Base-by-base conservation (phyloP, 1,140 invertebrate genomes). In the Spodoptera litura region DNA sequence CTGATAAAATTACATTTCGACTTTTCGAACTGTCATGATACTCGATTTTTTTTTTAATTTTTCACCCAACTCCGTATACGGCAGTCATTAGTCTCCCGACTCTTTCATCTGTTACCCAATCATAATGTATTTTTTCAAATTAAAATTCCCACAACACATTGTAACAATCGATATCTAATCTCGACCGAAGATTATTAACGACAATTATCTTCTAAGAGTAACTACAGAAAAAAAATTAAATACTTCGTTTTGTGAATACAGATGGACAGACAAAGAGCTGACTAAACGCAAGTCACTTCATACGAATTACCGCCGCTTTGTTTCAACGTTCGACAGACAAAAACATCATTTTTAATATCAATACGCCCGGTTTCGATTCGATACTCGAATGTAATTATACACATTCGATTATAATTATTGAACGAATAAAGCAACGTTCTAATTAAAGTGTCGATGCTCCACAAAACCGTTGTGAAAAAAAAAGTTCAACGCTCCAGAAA, bases 251-350 rank as follows among this genome's bases (percentile, higher is more conserved):
- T 87, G 82, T 90, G 86, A 89, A 91, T 86, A 87, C 80, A 83
- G 73, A 83, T 81, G 75, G 70, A 81, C 83, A 78, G 81, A 90
- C 92, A 93, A 92, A 87, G 86, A 78, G 58, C 74, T 58, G 20
- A 61, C 73, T 84, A 87, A 89, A 85, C 84, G 91, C 91, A 92
- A 94, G 91, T 94, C 92, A 94, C 81, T 90, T 88, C 90, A 94
- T 90, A 94, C 91, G 91, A 93, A 93, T 93, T 92, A 92, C 79
- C 61, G 74, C 49, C 64, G 87, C 90, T 89, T 94, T 94, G 92
- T 94, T 94, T 93, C 91, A 91, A 89, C 78, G 85, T 85, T 88
- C 81, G 78, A 66, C 70, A 82, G 76, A 90, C 85, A 91, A 93
- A 92, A 93, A 92, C 87, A 87, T 82, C 70, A 87, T 91, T 90